These are phyloP conservation scores for Salvelinus fontinalis DNA, from an alignment of 2,113 vertebrate species.

Conservation along the genomic window DNA sequence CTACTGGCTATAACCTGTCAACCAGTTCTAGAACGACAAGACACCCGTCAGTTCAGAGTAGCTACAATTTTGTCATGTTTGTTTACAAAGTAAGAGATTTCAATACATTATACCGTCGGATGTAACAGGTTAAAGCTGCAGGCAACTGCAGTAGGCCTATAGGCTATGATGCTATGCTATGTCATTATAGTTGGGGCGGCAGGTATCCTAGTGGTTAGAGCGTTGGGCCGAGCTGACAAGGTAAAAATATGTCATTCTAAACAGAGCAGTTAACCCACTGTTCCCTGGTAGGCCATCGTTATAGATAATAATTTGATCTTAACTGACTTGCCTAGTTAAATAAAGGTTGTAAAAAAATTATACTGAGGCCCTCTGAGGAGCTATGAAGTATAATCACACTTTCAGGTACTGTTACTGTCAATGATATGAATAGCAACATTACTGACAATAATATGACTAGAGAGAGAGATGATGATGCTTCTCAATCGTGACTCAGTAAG, in stretches of 20 bases:
- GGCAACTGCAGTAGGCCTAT: neutral
- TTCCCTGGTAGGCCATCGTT: too few species aligned
- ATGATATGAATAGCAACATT: neutral
- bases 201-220: too few species aligned
- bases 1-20: constrained; percentile 1
- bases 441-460: neutral
- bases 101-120: neutral
- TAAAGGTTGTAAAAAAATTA: too few species aligned
- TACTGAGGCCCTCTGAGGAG: too few species aligned
- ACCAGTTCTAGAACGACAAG: neutral
- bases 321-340: too few species aligned
- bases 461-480: neutral
- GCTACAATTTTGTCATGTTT: neutral
- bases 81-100: neutral
- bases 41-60: neutral
- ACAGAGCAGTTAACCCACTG: too few species aligned
- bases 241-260: too few species aligned
- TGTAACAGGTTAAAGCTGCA: neutral
- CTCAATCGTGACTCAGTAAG: neutral
- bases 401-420: neutral
- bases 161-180: too few species aligned
- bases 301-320: too few species aligned
- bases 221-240: too few species aligned
- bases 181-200: too few species aligned
- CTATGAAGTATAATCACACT: neutral